These are phyloP conservation scores for Periphyllus acericola DNA, from an alignment of 2,888 invertebrate genomes.

Conservation along the genomic window DNA sequence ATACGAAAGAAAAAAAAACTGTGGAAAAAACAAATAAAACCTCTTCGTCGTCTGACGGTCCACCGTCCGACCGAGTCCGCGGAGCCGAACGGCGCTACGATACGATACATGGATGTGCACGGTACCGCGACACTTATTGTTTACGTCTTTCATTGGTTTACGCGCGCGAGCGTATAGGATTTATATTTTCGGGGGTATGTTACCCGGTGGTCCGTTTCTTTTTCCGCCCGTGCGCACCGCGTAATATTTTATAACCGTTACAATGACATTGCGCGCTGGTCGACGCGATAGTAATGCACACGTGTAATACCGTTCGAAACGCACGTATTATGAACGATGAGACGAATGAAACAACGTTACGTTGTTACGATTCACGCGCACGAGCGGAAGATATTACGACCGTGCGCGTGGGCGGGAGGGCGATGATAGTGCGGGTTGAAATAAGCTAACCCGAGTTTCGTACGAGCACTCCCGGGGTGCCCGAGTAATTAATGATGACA, in stretches of 20 bases:
- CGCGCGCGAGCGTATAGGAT: not conserved
- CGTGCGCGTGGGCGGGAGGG: no score
- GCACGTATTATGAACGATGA: not conserved
- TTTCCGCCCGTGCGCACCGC: not conserved
- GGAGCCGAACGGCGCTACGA: not conserved
- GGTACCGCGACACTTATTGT: constrained; percentile 18
- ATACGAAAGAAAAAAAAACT: not conserved
- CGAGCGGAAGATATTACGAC: no score
- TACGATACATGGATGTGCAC: no score
- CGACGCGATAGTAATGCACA: no score
- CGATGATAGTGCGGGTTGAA: no score
- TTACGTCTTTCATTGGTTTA: constrained; percentile 13
- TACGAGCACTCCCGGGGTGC: no score
- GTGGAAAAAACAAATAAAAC: not conserved
- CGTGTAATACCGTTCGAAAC: not conserved
- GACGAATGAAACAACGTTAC: no score
- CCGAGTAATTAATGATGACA: no score
- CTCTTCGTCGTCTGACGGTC: no score
- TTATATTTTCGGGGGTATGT: not conserved
- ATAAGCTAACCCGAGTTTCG: no score
- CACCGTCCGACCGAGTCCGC: not conserved
- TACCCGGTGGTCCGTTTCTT: not conserved
- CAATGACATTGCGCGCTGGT: no score
- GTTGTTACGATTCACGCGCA: not conserved
- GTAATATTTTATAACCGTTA: no score